Conservation (phyloP, 2,113 vertebrate species). For the Eclectus roratus region DNA sequence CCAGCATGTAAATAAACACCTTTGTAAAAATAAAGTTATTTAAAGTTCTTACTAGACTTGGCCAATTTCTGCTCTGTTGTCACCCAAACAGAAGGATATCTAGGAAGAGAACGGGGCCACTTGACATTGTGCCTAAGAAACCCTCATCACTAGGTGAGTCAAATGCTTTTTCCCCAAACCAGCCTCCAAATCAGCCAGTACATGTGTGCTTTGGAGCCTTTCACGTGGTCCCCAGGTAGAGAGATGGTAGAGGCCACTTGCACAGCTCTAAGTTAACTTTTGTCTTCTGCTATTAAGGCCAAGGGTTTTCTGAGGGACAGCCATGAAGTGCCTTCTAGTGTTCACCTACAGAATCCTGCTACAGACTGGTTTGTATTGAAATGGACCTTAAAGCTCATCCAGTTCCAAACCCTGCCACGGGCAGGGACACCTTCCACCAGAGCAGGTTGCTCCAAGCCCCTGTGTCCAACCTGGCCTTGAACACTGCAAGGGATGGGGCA, state of each 20-base stretch:
- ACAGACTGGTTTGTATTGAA: neutral
- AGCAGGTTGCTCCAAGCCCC: too few species aligned
- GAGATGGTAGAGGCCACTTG: neutral
- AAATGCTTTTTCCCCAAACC: neutral
- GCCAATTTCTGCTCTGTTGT: neutral
- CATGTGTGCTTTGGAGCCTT: neutral
- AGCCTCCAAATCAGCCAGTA: neutral
- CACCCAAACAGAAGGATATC: neutral
- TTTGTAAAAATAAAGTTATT: constrained; percentile 65
- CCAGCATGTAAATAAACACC: constrained; percentile 54
- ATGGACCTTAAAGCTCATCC: neutral
- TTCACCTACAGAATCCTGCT: neutral
- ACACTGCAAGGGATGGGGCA: neutral
- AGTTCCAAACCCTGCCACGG: neutral
- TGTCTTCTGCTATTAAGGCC: neutral
- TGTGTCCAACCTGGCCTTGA: neutral
- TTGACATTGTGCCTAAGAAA: neutral
- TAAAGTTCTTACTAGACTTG: constrained; percentile 38
- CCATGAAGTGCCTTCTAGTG: rapidly evolving
- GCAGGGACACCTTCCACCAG: too few species aligned
- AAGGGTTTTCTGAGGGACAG: neutral
- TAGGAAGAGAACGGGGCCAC: neutral
- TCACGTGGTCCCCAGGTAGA: too few species aligned
- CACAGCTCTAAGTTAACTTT: neutral
- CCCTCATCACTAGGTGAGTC: rapidly evolving